phyloP scores from a whole-genome alignment of 2,888 invertebrate species.

The Melinaea menophilus region DNA sequence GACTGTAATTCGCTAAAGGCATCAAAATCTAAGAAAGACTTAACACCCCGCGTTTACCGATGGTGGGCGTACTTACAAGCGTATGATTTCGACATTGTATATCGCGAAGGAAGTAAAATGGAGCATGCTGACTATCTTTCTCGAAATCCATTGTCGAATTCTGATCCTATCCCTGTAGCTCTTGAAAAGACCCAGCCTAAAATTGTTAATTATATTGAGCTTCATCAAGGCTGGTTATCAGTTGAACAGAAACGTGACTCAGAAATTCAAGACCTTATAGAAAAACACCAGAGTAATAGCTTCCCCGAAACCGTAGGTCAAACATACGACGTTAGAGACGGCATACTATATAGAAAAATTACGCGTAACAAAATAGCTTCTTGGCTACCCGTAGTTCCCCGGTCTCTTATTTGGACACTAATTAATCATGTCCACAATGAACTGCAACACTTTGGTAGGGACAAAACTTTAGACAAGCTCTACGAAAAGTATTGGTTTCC shows the following conservation, averaged over 20 bases:
- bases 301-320: conserved; percentile 18
- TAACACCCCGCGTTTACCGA: conserved; percentile 35
- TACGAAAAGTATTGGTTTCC: conserved; percentile 35
- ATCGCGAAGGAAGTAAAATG: conserved; percentile 31
- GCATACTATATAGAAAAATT: conserved; percentile 27
- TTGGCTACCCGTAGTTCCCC: conserved; percentile 36
- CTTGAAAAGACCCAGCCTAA: conserved; percentile 8
- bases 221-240: conserved; percentile 32
- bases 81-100: conserved; percentile 32
- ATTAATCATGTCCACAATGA: conserved; percentile 35
- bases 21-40: conserved; percentile 33
- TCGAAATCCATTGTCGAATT: conserved; percentile 24
- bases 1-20: conserved; percentile 24
- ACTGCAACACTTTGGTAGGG: conserved; percentile 33
- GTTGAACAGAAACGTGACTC: conserved; percentile 35
- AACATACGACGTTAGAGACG: conserved; percentile 38
- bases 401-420: conserved; percentile 34
- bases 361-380: conserved; percentile 26
- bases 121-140: conserved; percentile 36
- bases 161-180: too few relatives aligned
- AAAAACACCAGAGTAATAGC: conserved; percentile 15
- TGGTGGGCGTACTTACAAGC: conserved; percentile 38
- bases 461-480: conserved; percentile 37
- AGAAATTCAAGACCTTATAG: conserved; percentile 29
- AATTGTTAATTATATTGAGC: conserved; percentile 19